Percentiles rank a stretch among this genome's conserved stretches.
Conservation (phyloP, 2,888 invertebrate species). For the Stenotaenia linearis region DNA sequence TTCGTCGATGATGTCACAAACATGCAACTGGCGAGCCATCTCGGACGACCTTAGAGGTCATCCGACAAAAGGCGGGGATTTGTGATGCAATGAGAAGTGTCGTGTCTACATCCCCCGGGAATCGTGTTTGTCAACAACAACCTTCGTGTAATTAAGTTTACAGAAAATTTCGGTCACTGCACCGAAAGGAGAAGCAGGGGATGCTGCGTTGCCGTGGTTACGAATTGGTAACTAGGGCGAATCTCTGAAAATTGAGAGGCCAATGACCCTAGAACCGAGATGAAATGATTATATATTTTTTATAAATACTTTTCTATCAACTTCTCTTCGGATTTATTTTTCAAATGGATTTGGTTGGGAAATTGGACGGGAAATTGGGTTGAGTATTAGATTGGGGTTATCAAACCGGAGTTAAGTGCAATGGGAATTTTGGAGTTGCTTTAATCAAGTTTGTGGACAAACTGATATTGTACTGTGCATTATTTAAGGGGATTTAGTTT, state of each 20-base stretch:
- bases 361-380: no score
- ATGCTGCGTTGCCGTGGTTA: not conserved
- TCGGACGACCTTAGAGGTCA: not conserved
- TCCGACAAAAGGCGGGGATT: not conserved
- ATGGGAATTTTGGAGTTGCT: not conserved
- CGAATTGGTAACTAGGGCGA: slow-evolving; percentile 8
- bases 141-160: slow-evolving; percentile 1
- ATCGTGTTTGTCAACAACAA: slow-evolving; percentile 13
- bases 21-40: not conserved
- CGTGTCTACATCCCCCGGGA: not conserved
- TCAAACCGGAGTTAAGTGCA: no score
- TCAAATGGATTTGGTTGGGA: no score
- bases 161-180: not conserved
- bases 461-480: no score
- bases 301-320: not conserved
- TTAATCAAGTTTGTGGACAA: not conserved
- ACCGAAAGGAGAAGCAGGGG: not conserved
- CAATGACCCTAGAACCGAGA: not conserved
- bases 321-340: not conserved
- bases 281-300: not conserved
- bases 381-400: no score
- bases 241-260: not conserved
- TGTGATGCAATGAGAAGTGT: not conserved
- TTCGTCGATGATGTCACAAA: not conserved
- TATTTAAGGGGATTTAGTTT: no score